A percentile compares a stretch with the other conserved stretches of the same genome.
Conservation (phyloP, 2,113 vertebrate genomes). For the Chionomys nivalis region DNA sequence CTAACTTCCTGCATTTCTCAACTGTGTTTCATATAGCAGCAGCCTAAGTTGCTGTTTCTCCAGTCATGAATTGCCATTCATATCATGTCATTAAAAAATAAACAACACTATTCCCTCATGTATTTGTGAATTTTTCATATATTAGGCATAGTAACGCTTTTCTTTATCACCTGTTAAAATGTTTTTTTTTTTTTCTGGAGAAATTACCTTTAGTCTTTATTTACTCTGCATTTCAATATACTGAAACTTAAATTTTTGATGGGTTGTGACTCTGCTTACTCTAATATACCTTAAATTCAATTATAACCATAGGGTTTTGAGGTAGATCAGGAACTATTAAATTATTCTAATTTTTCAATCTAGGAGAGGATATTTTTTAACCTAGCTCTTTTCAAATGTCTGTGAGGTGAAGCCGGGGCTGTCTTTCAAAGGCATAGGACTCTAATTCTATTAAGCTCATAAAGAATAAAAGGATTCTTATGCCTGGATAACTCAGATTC, state of each 20-base stretch:
- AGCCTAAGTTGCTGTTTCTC: not conserved
- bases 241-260: not conserved
- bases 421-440: not conserved
- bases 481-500: not conserved
- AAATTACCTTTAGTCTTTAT: not conserved
- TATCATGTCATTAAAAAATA: not conserved
- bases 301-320: not conserved
- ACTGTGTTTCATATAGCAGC: not conserved
- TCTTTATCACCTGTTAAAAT: not conserved
- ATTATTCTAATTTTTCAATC: not conserved
- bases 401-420: not conserved
- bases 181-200: not conserved
- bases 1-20: slow-evolving; percentile 15
- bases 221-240: not conserved
- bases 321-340: not conserved
- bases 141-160: slow-evolving; percentile 11
- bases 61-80: slow-evolving; percentile 20
- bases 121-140: not conserved
- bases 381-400: not conserved
- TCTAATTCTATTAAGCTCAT: slow-evolving; percentile 18
- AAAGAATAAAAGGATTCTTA: not conserved
- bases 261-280: not conserved
- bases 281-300: not conserved
- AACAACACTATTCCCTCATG: not conserved
- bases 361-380: not conserved